Conservation (phyloP, 2,888 invertebrate genomes). For the Scaptomyza flava region DNA sequence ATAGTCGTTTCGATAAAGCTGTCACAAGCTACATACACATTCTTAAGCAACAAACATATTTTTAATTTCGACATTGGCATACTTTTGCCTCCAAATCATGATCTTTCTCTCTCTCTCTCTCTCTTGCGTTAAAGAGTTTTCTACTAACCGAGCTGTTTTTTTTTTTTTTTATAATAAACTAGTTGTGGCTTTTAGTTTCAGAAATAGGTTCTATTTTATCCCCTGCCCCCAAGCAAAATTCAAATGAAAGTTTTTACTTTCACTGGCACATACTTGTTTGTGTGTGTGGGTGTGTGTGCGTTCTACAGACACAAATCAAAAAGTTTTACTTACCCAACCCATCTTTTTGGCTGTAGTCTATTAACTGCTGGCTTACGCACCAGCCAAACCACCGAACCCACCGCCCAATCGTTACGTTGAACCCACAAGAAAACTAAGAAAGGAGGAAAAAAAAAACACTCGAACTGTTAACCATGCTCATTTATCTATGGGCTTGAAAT, state of each 20-base stretch:
- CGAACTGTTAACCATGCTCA: constrained; percentile 56
- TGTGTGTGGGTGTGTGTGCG: constrained; percentile 1
- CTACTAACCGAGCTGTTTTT: background rate
- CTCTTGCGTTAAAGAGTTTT: constrained; percentile 14
- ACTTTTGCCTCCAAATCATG: background rate
- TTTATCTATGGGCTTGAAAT: constrained; percentile 59
- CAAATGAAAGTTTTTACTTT: constrained; percentile 74
- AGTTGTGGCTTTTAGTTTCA: constrained; percentile 49
- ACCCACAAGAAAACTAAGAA: constrained; percentile 3
- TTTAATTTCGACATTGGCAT: background rate
- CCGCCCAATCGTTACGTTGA: constrained; percentile 5
- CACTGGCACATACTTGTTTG: constrained; percentile 43
- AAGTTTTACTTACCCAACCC: constrained; percentile 63
- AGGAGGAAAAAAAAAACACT: background rate
- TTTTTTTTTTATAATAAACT: constrained; percentile 30
- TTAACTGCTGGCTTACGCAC: constrained; percentile 52
- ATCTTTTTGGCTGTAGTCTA: constrained; percentile 35
- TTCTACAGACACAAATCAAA: constrained; percentile 71
- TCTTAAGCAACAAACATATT: background rate
- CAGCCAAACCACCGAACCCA: constrained; percentile 5
- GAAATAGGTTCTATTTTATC: constrained; percentile 11
- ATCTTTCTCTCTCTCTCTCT: background rate
- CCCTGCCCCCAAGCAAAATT: constrained; percentile 15
- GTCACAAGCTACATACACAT: background rate
- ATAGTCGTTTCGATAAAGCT: constrained; percentile 18